Base-by-base conservation (phyloP, 2,797 vertebrate genomes). In the Cyclura pinguis region DNA sequence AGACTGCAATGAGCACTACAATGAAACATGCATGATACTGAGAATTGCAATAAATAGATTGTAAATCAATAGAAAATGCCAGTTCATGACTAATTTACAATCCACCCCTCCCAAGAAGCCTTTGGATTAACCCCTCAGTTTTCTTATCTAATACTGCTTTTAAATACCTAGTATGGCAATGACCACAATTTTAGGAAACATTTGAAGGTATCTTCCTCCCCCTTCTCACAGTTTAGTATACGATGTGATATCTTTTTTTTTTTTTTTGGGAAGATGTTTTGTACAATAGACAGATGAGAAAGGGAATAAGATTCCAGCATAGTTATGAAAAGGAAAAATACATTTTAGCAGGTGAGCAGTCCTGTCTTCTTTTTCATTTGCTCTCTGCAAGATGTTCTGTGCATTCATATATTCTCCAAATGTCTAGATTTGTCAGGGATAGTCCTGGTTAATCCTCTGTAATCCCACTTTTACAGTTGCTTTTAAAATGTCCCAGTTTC, bases 121-220 rank as follows among this genome's bases (percentile, higher is more conserved):
- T 50, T 29, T 52, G 77, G 47, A 10, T 80, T 29, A 80, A 80
- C 9, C 1, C 47, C 18, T 52, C 27, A 52, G 52, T 52, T 52
- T 52, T 52, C 7, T 5, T 13, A 13, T 22, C 77, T 24, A 42
- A 35, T 64, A 38, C 81, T 38, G 81, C 38, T 84, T 29, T 64
- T 24, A n/a, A 57, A 42, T 29, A 18, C 72, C 52, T 14, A 50
- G 57, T 62, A 32, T 32, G 78, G 38, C 18, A 74, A 86, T 38
- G 59, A 59, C 13, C 69, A 38, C 12, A n/a, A 73, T 73, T 55
- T 35, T 85, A 13, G 84, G n/a, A 76, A 42, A 59, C 64, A 57
- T 57, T 87, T 82, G 16, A 92, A 94, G 64, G 24, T 0, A 47
- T 84, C 80, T 92, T 22, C 80, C 91, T 62, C 84, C 62, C 10